Evolutionary conservation across 2,797 vertebrate genomes (phyloP).

Genomic region (Molossus alvarezi): DNA sequence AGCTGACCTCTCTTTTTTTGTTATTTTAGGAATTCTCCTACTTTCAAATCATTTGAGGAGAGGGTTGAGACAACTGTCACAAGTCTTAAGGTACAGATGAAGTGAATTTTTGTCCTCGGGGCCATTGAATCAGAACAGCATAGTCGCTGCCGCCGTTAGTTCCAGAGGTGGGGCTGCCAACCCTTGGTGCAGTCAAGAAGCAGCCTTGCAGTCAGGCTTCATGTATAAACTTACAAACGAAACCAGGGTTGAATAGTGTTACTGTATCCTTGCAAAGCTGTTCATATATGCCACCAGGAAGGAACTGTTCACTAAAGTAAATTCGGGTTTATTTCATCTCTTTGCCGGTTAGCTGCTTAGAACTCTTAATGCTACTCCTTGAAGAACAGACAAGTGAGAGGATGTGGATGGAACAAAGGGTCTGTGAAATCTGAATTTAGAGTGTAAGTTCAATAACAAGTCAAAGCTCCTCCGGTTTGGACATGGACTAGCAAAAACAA

Average conservation of each 20-base stretch:
- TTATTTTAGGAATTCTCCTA: slow-evolving; percentile 96
- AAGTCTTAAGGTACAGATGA: slow-evolving; percentile 95
- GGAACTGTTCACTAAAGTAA: not conserved
- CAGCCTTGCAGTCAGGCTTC: not conserved
- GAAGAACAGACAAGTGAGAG: not conserved
- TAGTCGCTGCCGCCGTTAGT: slow-evolving; percentile 3
- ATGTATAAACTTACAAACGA: not conserved
- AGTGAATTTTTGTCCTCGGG: slow-evolving; percentile 51
- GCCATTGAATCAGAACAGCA: slow-evolving; percentile 61
- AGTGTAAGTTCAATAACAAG: not conserved
- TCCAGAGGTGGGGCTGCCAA: not conserved
- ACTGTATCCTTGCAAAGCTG: not conserved
- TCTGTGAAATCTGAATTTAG: not conserved
- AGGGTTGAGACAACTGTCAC: slow-evolving; percentile 98
- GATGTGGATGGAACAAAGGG: not conserved
- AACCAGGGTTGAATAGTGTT: not conserved
- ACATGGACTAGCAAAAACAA: not conserved
- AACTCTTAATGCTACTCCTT: not conserved
- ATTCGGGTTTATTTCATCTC: not conserved
- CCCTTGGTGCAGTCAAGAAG: not conserved
- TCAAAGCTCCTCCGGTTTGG: not conserved
- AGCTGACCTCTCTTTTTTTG: slow-evolving; percentile 80
- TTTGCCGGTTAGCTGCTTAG: not conserved
- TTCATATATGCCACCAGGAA: not conserved
- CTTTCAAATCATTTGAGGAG: slow-evolving; percentile 99